Evolutionary conservation across 2,888 invertebrate species (phyloP).

Genomic region (Lapara coniferarum): DNA sequence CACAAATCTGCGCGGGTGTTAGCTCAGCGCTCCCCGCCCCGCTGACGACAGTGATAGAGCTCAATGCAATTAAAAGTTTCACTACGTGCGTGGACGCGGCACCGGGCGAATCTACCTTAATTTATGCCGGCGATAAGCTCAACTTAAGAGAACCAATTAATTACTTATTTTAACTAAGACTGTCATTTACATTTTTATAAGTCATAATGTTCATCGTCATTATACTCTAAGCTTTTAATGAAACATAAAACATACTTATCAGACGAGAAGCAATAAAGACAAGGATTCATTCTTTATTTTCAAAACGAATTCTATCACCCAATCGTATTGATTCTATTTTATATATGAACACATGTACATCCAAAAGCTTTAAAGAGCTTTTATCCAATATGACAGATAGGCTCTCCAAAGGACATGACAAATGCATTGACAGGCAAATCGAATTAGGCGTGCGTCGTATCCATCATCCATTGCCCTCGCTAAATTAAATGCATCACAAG

Average conservation of each 20-base stretch:
- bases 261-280: neutral
- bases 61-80: slow-evolving; percentile 83
- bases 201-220: slow-evolving; percentile 4
- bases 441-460: slow-evolving; percentile 55
- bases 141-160: slow-evolving; percentile 80
- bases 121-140: slow-evolving; percentile 78
- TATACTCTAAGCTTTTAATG: neutral
- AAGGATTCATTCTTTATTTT: neutral
- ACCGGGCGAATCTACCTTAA: slow-evolving; percentile 73
- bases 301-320: neutral
- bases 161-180: slow-evolving; percentile 76
- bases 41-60: slow-evolving; percentile 80
- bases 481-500: slow-evolving; percentile 70
- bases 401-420: slow-evolving; percentile 7
- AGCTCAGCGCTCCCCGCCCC: slow-evolving; percentile 36
- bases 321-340: neutral
- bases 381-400: slow-evolving; percentile 4
- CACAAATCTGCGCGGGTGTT: slow-evolving; percentile 63
- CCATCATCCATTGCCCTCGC: slow-evolving; percentile 65
- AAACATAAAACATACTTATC: neutral
- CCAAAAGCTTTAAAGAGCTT: slow-evolving; percentile 1
- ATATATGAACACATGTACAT: neutral
- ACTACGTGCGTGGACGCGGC: slow-evolving; percentile 81
- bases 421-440: slow-evolving; percentile 42
- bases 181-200: slow-evolving; percentile 48